These are phyloP conservation scores for Caracal caracal DNA, from an alignment of 2,113 vertebrate species.

Conservation along the genomic window DNA sequence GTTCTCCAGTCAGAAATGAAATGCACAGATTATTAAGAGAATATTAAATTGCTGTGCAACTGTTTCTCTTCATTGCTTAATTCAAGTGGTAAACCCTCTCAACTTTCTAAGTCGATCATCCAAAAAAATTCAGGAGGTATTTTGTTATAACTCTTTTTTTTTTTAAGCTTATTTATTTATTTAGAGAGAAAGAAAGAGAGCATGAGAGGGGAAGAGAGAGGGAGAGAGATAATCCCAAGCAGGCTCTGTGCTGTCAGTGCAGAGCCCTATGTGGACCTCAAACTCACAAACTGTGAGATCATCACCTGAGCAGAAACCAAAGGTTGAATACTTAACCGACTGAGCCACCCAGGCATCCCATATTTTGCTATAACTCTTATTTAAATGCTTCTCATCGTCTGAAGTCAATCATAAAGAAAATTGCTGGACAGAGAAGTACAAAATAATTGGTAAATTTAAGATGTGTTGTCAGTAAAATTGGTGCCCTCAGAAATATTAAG, in stretches of 20 bases:
- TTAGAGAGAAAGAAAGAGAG: no score
- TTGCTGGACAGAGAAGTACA: not conserved
- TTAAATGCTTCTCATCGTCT: constrained; percentile 1
- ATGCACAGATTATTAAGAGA: not conserved
- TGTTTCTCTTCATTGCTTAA: not conserved
- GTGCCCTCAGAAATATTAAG: not conserved
- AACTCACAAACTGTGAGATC: no score
- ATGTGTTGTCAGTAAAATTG: not conserved
- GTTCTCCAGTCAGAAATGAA: constrained; percentile 12
- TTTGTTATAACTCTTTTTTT: not conserved
- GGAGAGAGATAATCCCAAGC: no score
- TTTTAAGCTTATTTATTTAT: no score
- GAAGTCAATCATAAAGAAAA: not conserved
- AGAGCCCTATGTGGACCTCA: no score
- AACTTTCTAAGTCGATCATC: not conserved
- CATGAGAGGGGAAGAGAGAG: no score
- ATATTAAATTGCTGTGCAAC: not conserved
- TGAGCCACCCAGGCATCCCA: no score
- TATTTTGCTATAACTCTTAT: not conserved
- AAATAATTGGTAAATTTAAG: not conserved
- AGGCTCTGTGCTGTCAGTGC: no score
- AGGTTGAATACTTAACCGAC: no score
- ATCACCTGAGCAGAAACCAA: no score
- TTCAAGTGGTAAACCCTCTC: not conserved
- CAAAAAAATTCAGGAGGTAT: not conserved